Base-by-base conservation (phyloP, 2,113 vertebrate species). In the Gopherus flavomarginatus region DNA sequence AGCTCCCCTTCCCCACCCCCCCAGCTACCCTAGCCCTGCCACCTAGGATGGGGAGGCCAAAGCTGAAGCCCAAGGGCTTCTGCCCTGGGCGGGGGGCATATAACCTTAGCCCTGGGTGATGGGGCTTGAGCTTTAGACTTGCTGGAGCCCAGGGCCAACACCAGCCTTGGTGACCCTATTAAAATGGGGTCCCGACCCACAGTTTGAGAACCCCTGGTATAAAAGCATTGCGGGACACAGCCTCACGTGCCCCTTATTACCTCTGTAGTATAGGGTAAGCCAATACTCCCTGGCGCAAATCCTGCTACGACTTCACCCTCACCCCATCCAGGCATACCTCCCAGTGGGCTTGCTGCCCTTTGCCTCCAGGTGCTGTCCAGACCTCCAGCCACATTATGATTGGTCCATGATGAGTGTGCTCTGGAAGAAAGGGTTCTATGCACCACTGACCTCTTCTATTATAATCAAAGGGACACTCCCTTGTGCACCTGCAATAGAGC, bases 301-400 rank as follows among this genome's bases (percentile, higher is more conserved):
- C 81, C 53, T 0, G 0, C 77, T 47, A 44, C 7, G 11, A 44
- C 72, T 77, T 77, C 72, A 8, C 84, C 13, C 5, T 19, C 62
- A n/a, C 77, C 26, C 38, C 38, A 53, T 49, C 24, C 29, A 62
- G 11, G 44, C 19, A 77, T 6, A 44, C 10, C 12, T 42, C 24
- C 65, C 5, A 4, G 8, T 38, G 57, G 27, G 57, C 17, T 69
- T 69, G 29, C 13, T 69, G 16, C 31, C 62, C 31, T 12, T 65
- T 8, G 10, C 12, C 62, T 35, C 62, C 62, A 65, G 13, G 19
- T 19, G 8, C 8, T 21, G 21, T 22, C n/a, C 35, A 42, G 69
- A 75, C 10, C 38, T 85, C 27, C 53, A 83, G 78, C 2, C 62
- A 83, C 0, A 0, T 6, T 9, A 31, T 49, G 47, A 29, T 10